Percentiles rank a stretch among this genome's conserved stretches.
Conservation (phyloP, 2,797 vertebrate species). For the Acipenser transmontanus region DNA sequence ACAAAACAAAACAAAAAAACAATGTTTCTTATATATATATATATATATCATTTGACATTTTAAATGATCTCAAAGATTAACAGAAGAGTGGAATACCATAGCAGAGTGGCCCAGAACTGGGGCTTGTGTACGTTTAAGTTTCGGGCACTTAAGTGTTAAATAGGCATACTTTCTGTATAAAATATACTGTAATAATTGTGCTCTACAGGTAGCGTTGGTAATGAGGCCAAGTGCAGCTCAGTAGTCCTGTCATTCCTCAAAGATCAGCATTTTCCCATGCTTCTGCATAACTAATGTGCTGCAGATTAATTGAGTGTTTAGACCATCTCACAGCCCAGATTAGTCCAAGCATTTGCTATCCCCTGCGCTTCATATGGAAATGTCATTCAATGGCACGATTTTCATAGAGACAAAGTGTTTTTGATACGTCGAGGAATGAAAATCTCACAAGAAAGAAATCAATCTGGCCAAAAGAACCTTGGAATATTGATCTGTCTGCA, state of each 20-base stretch:
- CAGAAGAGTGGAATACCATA: neutral
- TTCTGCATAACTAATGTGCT: conserved; percentile 44
- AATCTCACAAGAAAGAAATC: conserved; percentile 58
- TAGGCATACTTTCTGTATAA: conserved; percentile 19
- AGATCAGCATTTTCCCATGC: conserved; percentile 50
- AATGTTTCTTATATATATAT: too few species aligned
- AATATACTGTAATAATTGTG: conserved; percentile 45
- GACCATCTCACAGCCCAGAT: conserved; percentile 47
- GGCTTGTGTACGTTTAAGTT: conserved; percentile 39
- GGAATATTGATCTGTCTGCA: conserved; percentile 44
- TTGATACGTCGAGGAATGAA: conserved; percentile 55
- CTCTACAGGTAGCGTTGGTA: conserved; percentile 49
- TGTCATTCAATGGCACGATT: conserved; percentile 49
- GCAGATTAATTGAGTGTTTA: conserved; percentile 49
- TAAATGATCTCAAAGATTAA: neutral
- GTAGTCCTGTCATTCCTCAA: conserved; percentile 41
- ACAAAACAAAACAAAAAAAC: too few species aligned
- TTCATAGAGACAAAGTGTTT: conserved; percentile 54
- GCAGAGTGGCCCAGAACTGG: neutral
- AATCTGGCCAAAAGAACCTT: conserved; percentile 47
- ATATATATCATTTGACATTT: neutral
- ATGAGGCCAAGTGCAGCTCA: conserved; percentile 47
- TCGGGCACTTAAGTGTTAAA: conserved; percentile 38
- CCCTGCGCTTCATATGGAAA: conserved; percentile 57
- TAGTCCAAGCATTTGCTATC: conserved; percentile 51